These are phyloP conservation scores for Tiphia femorata DNA, from an alignment of 2,888 invertebrate species.

Conservation along the genomic window DNA sequence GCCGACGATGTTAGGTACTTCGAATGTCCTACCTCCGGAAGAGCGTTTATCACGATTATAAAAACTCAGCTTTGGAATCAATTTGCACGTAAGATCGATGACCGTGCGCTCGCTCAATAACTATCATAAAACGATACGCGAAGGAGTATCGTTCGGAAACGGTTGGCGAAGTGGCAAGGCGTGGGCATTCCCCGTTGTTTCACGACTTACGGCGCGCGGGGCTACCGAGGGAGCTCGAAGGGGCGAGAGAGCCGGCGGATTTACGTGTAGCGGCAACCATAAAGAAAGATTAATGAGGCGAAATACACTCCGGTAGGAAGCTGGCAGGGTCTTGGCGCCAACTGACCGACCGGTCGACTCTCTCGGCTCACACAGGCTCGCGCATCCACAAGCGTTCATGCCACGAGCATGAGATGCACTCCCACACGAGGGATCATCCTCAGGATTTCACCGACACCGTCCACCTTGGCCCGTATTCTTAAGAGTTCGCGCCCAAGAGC, in stretches of 20 bases:
- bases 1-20: no score
- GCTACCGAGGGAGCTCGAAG: constrained; percentile 10
- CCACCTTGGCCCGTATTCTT: not conserved
- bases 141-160: no score
- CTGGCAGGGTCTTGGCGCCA: constrained; percentile 56
- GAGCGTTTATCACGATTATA: no score
- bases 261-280: constrained; percentile 51
- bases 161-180: no score
- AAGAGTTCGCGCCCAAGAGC: no score
- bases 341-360: constrained; percentile 54
- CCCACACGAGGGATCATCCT: not conserved
- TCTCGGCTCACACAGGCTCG: not conserved
- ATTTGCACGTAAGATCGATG: no score
- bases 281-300: constrained; percentile 60
- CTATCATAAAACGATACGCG: no score
- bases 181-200: constrained; percentile 28
- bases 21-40: no score
- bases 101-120: no score
- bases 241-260: constrained; percentile 37
- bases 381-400: no score
- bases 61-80: no score
- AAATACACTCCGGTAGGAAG: constrained; percentile 50
- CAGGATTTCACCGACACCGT: not conserved
- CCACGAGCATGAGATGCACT: no score
- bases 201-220: constrained; percentile 19